Evolutionary conservation across 2,888 invertebrate species (phyloP), one percentile per base, ranked within the genome.

Genomic region (Andrena haemorrhoa): DNA sequence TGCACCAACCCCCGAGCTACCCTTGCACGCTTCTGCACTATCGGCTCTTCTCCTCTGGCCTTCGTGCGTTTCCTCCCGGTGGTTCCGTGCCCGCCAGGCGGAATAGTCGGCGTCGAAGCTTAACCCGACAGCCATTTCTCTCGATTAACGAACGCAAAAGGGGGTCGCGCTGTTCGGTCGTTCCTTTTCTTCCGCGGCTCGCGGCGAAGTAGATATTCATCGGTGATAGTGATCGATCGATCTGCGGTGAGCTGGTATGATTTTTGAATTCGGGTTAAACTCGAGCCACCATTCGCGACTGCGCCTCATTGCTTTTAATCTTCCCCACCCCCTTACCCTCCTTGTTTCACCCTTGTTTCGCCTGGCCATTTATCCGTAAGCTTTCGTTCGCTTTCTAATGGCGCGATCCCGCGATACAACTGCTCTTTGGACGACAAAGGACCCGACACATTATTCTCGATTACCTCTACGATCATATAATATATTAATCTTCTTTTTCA

Each of bases 381-480:
- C 49, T 51, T 64, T 66, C 51, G 29, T 56, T 75, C 64, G 31
- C n/a, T 16, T 66, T 41, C 69, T 81, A 64, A 75, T 53, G 56
- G 68, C 73, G 61, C 73, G 47, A 75, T 58, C 56, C 66, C 73
- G 69, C 72, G 68, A 75, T 75, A 75, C 68, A 82, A 77, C 64
- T 61, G 26, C 76, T 75, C 77, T 58, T 76, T 71, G 72, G 78
- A 83, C 83, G 83, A 82, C 72, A 65, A 79, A 68, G 82, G 76
- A 80, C 65, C 83, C 73, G 65, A 74, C 70, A 70, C 74, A 71
- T 79, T 75, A 75, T 68, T 68, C 82, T 71, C 68, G 74, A 77
- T 81, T 75, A 87, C 51, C 81, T 74, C 78, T 84, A 81, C 81
- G 63, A 79, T 70, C 74, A n/a, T 81, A 84, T 81, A 74, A 82